Conservation (phyloP, 2,888 invertebrate genomes). For the Coleophora flavipennella region DNA sequence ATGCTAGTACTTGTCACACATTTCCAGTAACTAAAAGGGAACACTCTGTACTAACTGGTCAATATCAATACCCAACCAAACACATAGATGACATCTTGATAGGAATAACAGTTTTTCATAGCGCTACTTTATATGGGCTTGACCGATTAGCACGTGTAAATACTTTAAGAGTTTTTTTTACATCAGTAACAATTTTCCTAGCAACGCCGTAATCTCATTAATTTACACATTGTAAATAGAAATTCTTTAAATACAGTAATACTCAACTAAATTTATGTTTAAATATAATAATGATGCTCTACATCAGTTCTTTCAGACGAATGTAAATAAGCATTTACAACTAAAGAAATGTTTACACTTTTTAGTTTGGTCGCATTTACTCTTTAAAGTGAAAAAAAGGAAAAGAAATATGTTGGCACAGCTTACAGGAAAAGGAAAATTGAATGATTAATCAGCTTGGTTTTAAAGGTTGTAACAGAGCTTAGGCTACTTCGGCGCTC, state of each 20-base stretch:
- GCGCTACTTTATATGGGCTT: not conserved
- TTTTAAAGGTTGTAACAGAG: no score
- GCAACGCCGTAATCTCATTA: slow-evolving; percentile 4
- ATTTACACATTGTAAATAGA: slow-evolving; percentile 8
- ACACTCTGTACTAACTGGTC: no score
- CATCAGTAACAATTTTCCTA: not conserved
- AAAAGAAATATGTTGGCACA: slow-evolving; percentile 43
- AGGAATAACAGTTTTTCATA: no score
- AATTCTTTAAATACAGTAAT: slow-evolving; percentile 37
- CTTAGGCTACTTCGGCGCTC: no score
- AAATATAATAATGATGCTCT: slow-evolving; percentile 26
- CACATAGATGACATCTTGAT: no score
- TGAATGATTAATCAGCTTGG: no score
- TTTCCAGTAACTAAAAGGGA: no score
- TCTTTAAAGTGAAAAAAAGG: not conserved
- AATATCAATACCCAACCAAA: no score
- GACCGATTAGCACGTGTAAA: not conserved
- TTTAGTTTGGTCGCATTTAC: slow-evolving; percentile 20
- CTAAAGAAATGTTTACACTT: slow-evolving; percentile 11
- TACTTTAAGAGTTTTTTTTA: not conserved
- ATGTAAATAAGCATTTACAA: slow-evolving; percentile 22
- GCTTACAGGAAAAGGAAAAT: no score
- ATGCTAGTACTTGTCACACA: no score
- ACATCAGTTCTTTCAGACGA: slow-evolving; percentile 40
- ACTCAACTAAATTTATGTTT: slow-evolving; percentile 53